These are phyloP conservation scores for Poeciliopsis presidionis DNA, from an alignment of 2,797 vertebrate genomes.

Conservation along the genomic window DNA sequence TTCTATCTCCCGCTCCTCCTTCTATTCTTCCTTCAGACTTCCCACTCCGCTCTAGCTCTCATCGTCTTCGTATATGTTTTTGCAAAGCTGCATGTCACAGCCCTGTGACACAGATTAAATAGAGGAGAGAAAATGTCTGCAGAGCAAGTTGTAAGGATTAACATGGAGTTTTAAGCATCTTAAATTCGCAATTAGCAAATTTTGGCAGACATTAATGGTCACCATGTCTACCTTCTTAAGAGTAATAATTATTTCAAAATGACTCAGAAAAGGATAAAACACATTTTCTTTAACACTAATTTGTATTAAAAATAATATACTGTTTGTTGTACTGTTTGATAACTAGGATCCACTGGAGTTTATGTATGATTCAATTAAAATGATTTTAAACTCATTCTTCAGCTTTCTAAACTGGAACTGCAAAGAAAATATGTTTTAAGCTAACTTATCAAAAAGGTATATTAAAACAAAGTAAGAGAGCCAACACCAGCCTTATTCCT, in stretches of 20 bases:
- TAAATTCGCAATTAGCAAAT: neutral
- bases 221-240: neutral
- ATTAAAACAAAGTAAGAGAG: neutral
- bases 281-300: neutral
- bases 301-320: no score
- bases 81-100: constrained; percentile 46
- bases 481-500: neutral
- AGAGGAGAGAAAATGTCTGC: constrained; percentile 3
- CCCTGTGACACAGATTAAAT: constrained; percentile 28
- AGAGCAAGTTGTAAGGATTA: neutral
- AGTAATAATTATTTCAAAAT: neutral
- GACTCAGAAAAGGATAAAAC: neutral
- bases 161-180: neutral
- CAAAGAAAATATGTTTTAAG: neutral
- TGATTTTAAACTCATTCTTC: neutral
- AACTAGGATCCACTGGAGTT: no score
- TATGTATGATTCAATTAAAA: no score
- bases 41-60: constrained; percentile 54
- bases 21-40: constrained; percentile 12
- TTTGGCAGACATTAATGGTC: neutral
- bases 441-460: neutral
- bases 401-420: neutral
- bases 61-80: constrained; percentile 49
- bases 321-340: no score
- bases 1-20: constrained; percentile 42